Percentiles rank a stretch among this genome's conserved stretches.
These are phyloP conservation scores for Caenorhabditis remanei DNA, from an alignment of 1,140 invertebrate species.

Conservation along the genomic window DNA sequence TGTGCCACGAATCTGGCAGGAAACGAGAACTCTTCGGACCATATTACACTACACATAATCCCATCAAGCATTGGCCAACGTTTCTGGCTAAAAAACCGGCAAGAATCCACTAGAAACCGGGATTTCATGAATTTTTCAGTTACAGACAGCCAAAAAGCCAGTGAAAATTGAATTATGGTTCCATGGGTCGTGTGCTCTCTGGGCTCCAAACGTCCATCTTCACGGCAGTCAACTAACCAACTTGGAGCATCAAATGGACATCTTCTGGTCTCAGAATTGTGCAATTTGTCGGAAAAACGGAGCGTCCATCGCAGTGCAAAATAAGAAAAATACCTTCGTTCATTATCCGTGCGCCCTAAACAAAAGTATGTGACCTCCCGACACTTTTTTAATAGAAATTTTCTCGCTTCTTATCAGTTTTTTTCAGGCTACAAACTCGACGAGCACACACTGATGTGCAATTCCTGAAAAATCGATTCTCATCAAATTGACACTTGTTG, in stretches of 20 bases:
- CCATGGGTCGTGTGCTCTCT: conserved; percentile 3
- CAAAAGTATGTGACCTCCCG: conserved; percentile 1
- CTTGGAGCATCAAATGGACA: conserved; percentile 33
- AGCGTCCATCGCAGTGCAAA: not conserved
- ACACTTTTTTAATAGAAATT: too few relatives aligned
- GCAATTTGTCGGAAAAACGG: conserved; percentile 11
- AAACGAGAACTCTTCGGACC: conserved; percentile 38
- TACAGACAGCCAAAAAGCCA: not conserved
- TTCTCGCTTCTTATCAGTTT: not conserved
- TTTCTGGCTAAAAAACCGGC: conserved; percentile 43
- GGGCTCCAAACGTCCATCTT: conserved; percentile 44
- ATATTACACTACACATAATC: not conserved
- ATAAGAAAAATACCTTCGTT: conserved; percentile 20
- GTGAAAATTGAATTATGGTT: conserved; percentile 28
- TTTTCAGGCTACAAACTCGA: conserved; percentile 44
- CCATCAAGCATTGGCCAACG: conserved; percentile 5
- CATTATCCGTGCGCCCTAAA: conserved; percentile 36
- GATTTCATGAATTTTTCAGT: not conserved
- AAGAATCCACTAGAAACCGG: not conserved
- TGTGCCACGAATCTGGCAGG: conserved; percentile 1
- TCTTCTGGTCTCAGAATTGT: conserved; percentile 24
- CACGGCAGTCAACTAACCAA: conserved; percentile 41
- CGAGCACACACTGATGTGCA: conserved; percentile 14
- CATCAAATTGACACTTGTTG: not conserved
- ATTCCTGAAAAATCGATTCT: conserved; percentile 51